Evolutionary conservation across 2,113 vertebrate genomes (phyloP).

Genomic region (Aphelocoma coerulescens): DNA sequence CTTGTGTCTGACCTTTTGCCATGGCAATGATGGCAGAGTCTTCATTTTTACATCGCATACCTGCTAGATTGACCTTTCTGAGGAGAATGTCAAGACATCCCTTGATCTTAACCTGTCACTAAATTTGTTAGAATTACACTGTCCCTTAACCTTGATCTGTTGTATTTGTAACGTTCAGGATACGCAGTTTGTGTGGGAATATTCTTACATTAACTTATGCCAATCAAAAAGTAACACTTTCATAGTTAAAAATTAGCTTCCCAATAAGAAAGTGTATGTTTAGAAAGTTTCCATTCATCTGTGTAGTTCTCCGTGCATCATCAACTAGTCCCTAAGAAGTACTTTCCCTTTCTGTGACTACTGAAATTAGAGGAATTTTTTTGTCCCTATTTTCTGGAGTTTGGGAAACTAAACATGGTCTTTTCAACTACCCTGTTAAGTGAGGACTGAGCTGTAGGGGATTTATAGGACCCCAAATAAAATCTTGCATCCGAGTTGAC

Average conservation of each 20-base stretch:
- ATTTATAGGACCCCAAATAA: not conserved
- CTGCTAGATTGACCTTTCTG: slow-evolving; percentile 92
- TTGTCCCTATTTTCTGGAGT: not conserved
- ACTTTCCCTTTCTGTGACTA: not conserved
- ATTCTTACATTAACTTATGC: not conserved
- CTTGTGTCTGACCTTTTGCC: slow-evolving; percentile 98
- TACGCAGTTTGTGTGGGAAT: slow-evolving; percentile 42
- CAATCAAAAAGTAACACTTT: not conserved
- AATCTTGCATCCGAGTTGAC: not conserved
- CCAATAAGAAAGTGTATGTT: not conserved
- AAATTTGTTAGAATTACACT: slow-evolving; percentile 86
- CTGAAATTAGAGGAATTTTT: not conserved
- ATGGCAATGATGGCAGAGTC: slow-evolving; percentile 90
- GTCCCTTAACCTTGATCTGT: slow-evolving; percentile 84
- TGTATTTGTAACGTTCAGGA: slow-evolving; percentile 56
- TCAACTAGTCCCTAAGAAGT: not conserved
- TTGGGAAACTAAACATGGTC: not conserved
- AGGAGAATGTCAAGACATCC: slow-evolving; percentile 92
- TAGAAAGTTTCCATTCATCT: not conserved
- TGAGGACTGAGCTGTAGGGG: not conserved
- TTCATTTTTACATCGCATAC: slow-evolving; percentile 89
- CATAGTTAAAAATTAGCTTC: not conserved
- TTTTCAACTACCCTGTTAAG: not conserved
- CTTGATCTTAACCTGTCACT: slow-evolving; percentile 91
- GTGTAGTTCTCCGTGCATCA: not conserved